These are phyloP conservation scores for Toxonevra muliebris DNA, from an alignment of 2,888 invertebrate species.

Conservation along the genomic window DNA sequence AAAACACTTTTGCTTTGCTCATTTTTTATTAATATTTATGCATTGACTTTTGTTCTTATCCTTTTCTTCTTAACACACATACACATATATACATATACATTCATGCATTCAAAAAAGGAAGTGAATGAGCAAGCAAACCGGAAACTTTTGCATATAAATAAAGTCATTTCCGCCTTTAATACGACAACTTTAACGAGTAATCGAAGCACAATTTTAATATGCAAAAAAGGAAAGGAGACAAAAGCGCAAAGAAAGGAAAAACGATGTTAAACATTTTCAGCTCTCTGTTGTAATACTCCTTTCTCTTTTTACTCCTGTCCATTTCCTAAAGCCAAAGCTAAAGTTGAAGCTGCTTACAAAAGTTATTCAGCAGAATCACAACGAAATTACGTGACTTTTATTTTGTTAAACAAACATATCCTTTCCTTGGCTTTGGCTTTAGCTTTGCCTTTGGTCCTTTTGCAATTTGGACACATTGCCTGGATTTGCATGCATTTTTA, in stretches of 20 bases:
- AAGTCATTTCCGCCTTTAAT: constrained; percentile 12
- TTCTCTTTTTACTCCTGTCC: neutral
- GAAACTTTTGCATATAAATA: constrained; percentile 4
- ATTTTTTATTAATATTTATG: too few relatives aligned
- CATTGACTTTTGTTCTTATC: too few relatives aligned
- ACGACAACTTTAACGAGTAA: constrained; percentile 5
- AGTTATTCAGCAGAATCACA: neutral
- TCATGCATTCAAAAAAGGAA: neutral
- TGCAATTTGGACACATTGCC: constrained; percentile 7
- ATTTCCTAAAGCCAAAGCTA: neutral
- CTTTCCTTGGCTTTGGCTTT: too few relatives aligned
- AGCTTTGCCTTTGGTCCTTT: neutral
- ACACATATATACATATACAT: too few relatives aligned
- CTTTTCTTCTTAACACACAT: too few relatives aligned
- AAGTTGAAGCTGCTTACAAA: neutral
- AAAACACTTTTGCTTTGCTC: too few relatives aligned
- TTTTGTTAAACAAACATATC: constrained; percentile 3
- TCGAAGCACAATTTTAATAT: neutral
- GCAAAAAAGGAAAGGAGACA: neutral
- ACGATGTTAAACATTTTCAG: too few relatives aligned
- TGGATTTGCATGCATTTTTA: constrained; percentile 4
- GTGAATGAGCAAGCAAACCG: neutral
- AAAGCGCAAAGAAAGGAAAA: neutral
- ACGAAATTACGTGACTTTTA: constrained; percentile 13
- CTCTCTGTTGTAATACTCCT: too few relatives aligned